Base-by-base conservation (phyloP, 2,888 invertebrate species). In the Harpalus rubripes region DNA sequence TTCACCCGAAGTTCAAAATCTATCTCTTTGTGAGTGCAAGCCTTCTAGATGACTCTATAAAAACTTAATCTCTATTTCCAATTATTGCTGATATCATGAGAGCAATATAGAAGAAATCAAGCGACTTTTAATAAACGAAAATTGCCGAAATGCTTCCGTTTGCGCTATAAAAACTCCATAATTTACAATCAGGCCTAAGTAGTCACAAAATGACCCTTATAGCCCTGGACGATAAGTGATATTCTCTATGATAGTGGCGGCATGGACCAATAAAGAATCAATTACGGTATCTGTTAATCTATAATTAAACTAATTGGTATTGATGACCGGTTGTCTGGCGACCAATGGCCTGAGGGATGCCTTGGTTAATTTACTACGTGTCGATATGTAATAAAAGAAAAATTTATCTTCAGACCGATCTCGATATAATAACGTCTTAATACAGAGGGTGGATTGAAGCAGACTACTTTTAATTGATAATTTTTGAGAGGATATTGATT, bases 301-400 rank as follows among this genome's bases (percentile, higher is more conserved):
- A 87, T 88, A 89, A 89, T 89, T 88, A 89, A 87, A 85, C 87
- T 88, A 89, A 89, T 88, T 88, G 89, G 89, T 89, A 89, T 89
- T 88, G 89, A 89, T 89, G 89, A 88, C 79, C 80, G 72, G 52
- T 84, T 81, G 81, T 63, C 59, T 76, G 74, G 26, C 41, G 68
- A 52, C 84, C 78, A 58, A 84, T 68, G 15, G 81, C 76, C 78
- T 5, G n/a, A 72, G 72, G 81, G 81, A 65, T 81, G 72, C 8
- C 81, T 32, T 32, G 41, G 56, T 81, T 81, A 81, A 81, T 81
- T 81, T 81, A 81, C n/a, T 68, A 81, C 81, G 81, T 81, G 81
- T 81, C 81, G 81, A 81, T 81, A 59, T 81, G 68, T 68, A 68
- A 81, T 81, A 81, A 65, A 81, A 81, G 81, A 81, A 65, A 81